These are phyloP conservation scores for Troides oblongomaculatus DNA, from an alignment of 2,888 invertebrate genomes.

Conservation along the genomic window DNA sequence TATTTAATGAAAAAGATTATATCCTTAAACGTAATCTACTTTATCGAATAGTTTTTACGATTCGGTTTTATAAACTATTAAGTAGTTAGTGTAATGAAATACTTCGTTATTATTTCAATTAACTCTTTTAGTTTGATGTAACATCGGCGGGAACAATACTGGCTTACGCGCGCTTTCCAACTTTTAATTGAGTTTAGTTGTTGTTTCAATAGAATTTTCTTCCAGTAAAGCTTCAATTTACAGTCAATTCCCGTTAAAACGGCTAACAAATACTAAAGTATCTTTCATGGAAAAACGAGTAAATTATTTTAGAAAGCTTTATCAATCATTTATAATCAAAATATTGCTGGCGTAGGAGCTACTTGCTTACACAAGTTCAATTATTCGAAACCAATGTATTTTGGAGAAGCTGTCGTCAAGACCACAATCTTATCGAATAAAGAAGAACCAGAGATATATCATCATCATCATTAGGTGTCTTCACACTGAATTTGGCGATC, in stretches of 20 bases:
- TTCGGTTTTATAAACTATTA: not conserved
- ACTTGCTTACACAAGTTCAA: not conserved
- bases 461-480: no score
- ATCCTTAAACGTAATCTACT: not conserved
- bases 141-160: slow-evolving; percentile 30
- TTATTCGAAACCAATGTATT: not conserved
- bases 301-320: not conserved
- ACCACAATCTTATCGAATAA: no score
- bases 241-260: slow-evolving; percentile 26
- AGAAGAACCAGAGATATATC: no score
- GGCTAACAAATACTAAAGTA: slow-evolving; percentile 10
- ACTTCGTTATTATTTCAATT: slow-evolving; percentile 29
- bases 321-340: not conserved
- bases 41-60: not conserved
- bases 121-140: slow-evolving; percentile 31
- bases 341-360: not conserved
- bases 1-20: no score
- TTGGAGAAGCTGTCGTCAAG: no score
- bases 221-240: slow-evolving; percentile 30
- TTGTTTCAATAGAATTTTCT: slow-evolving; percentile 31
- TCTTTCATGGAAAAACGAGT: not conserved
- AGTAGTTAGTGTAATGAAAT: slow-evolving; percentile 16
- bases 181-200: slow-evolving; percentile 32
- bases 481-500: no score
- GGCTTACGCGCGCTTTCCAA: slow-evolving; percentile 31